phyloP scores from a whole-genome alignment of 2,888 invertebrate genomes.

The Synergus gifuensis region DNA sequence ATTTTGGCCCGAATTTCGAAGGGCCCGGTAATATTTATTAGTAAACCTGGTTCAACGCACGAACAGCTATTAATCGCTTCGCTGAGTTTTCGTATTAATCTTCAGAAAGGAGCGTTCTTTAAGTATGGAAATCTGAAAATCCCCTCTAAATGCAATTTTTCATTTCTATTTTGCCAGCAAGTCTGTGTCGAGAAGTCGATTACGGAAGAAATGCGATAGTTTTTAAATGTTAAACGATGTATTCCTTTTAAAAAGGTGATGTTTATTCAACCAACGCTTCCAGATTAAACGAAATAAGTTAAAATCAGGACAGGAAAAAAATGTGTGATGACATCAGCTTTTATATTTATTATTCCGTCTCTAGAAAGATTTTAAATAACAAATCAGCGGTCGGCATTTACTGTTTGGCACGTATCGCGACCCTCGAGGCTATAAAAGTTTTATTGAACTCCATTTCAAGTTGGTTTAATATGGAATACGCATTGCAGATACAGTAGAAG shows the following conservation, averaged over 20 bases:
- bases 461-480: conserved; percentile 38
- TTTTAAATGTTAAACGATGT: too few species aligned
- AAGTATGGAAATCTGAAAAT: background rate
- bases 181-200: background rate
- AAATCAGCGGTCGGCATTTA: conserved; percentile 9
- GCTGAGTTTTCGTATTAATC: background rate
- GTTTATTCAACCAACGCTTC: too few species aligned
- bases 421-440: conserved; percentile 39
- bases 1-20: conserved; percentile 53
- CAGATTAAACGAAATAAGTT: background rate
- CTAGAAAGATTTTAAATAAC: conserved; percentile 19
- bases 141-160: background rate
- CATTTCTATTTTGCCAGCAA: background rate
- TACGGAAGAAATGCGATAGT: background rate
- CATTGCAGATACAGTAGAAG: conserved; percentile 35
- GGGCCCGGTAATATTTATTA: conserved; percentile 51
- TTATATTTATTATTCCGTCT: conserved; percentile 18
- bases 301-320: background rate
- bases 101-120: background rate
- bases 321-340: background rate
- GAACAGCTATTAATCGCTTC: background rate
- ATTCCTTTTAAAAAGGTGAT: too few species aligned
- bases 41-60: conserved; percentile 11
- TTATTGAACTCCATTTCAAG: conserved; percentile 35
- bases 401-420: conserved; percentile 32